These are phyloP conservation scores for Watsonalla cultraria DNA, from an alignment of 2,888 invertebrate species.

Conservation along the genomic window DNA sequence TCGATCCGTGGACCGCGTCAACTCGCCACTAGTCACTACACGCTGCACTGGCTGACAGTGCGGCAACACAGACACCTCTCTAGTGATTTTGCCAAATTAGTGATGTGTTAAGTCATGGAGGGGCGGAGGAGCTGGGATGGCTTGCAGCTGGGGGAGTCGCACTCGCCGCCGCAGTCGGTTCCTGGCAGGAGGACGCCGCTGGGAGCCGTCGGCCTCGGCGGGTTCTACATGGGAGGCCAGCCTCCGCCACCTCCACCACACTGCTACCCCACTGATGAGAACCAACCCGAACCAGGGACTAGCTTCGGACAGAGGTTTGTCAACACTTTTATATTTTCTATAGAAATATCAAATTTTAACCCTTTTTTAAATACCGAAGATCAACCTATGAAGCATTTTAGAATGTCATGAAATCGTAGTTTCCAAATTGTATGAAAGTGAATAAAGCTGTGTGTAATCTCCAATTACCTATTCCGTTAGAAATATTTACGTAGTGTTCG, in stretches of 20 bases:
- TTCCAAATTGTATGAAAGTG: too few species aligned
- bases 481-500: too few species aligned
- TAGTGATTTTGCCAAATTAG: constrained; percentile 5
- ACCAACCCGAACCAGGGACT: constrained; percentile 84
- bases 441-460: too few species aligned
- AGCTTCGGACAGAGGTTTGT: constrained; percentile 71
- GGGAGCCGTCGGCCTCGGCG: constrained; percentile 90
- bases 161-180: constrained; percentile 79
- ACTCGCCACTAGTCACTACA: constrained; percentile 41
- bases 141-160: constrained; percentile 67
- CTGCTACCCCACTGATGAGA: constrained; percentile 85
- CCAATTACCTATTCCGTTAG: too few species aligned
- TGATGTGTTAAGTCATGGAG: constrained; percentile 66
- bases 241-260: constrained; percentile 74
- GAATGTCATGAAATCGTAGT: too few species aligned
- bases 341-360: too few species aligned
- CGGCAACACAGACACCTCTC: constrained; percentile 38
- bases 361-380: too few species aligned
- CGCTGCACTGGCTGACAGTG: constrained; percentile 61
- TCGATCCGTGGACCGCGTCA: constrained; percentile 70
- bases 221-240: constrained; percentile 87
- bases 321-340: not conserved
- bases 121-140: constrained; percentile 73
- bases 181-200: constrained; percentile 87
- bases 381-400: too few species aligned